phyloP scores from a whole-genome alignment of 92 coral and sea anemone species.

The Heteractis magnifica region DNA sequence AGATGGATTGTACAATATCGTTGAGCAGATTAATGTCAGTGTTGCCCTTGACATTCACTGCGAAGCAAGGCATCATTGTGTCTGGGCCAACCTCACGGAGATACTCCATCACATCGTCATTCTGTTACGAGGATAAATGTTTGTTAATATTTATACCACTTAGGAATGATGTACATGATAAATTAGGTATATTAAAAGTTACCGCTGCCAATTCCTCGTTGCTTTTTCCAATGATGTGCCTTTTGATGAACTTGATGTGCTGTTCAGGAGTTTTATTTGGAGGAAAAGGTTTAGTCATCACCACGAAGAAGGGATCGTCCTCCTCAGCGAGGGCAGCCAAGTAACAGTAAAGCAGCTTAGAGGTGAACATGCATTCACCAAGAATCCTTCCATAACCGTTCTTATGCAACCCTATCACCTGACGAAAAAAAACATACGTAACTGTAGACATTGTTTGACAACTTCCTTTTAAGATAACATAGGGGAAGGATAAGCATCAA shows the following conservation, averaged over 20 bases:
- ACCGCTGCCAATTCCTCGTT: conserved; percentile 58
- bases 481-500: no score
- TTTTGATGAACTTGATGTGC: conserved; percentile 55
- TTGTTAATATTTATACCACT: neutral
- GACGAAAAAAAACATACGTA: neutral
- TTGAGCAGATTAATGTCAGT: conserved; percentile 53
- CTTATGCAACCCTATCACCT: conserved; percentile 76
- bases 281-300: conserved; percentile 56
- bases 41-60: conserved; percentile 72
- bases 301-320: conserved; percentile 58
- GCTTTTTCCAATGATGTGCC: conserved; percentile 56
- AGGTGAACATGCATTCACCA: conserved; percentile 68
- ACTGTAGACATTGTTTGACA: no score
- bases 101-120: conserved; percentile 67
- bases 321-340: conserved; percentile 60
- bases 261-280: conserved; percentile 37
- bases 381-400: conserved; percentile 80
- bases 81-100: conserved; percentile 85
- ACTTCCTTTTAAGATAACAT: no score
- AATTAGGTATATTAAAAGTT: neutral
- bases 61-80: conserved; percentile 77
- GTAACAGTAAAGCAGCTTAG: conserved; percentile 73
- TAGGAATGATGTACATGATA: neutral
- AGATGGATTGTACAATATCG: conserved; percentile 49
- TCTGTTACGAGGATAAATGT: conserved; percentile 33